Evolutionary conservation across 2,888 invertebrate species (phyloP), one percentile per base, ranked within the genome.

Genomic region (Cyaniris semiargus): DNA sequence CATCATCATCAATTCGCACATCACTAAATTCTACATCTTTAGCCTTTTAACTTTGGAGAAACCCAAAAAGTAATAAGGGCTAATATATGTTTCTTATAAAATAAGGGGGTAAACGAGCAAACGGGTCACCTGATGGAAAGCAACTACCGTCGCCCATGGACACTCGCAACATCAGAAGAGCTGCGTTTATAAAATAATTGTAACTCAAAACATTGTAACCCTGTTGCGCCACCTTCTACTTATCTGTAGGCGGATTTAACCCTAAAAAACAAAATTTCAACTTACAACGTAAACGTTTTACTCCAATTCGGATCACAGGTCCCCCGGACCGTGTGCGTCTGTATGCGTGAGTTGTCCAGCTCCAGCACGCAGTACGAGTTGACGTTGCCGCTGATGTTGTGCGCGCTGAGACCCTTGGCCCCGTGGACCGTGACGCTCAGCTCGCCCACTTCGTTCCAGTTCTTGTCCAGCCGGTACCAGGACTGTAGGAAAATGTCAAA

Each of bases 231-330:
- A 44, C 44, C 44, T 13, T 44, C 6, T 7, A 34, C 6, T 44
- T 44, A 44, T 44, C 10, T 10, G 44, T 10, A 34, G 34, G 34
- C 7, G 34, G 34, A 34, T 34, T 34, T 44, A 44, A 44, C 10
- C 44, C 44, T 44, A 60, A 23, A 60, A 23, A 13, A n/a, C 1
- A 13, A 66, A n/a, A n/a, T n/a, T 31, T 48, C 10, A 78, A 88
- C 93, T 92, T 84, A 94, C 93, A 94, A 92, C 66, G 86, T 88
- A 80, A 87, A 93, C 72, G 85, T 90, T 80, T 93, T 93, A 79
- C 89, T 90, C 93, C 93, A 94, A 15, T 81, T 86, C 1, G 93
- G 93, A 15, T 94, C 92, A 0, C 87, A 83, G 0, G 89, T 86
- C n/a, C 87, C 87, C 31, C 85, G 84, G 1, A 91, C 86, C 0